phyloP scores from a whole-genome alignment of 2,888 invertebrate species.

The Acanthosepion pharaonis region DNA sequence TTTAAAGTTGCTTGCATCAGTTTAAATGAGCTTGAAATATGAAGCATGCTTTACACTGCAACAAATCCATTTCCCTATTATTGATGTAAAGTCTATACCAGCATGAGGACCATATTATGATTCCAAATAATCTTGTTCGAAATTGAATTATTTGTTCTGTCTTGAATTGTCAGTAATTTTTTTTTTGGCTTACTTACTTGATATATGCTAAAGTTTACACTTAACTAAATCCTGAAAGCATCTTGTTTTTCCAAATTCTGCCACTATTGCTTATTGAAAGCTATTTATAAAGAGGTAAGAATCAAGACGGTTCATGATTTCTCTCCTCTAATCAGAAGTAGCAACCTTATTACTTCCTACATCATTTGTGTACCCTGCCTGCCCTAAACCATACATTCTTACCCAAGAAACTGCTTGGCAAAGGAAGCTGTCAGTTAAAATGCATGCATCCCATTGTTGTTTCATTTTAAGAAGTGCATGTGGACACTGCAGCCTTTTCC shows the following conservation, averaged over 20 bases:
- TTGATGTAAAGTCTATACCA: background rate
- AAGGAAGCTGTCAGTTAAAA: background rate
- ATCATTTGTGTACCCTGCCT: background rate
- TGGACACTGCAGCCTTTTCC: background rate
- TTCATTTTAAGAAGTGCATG: background rate
- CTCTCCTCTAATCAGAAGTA: background rate
- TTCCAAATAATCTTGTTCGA: background rate
- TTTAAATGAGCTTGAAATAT: background rate
- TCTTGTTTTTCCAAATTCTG: too few species aligned
- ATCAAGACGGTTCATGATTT: background rate
- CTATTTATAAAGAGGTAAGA: background rate
- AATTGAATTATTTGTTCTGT: background rate
- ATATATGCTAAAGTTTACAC: background rate
- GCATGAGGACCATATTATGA: too few species aligned
- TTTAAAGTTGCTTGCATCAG: background rate
- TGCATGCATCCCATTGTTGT: background rate
- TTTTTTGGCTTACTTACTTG: background rate
- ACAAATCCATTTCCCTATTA: background rate
- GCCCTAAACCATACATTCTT: background rate
- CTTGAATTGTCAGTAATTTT: background rate
- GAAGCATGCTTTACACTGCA: background rate
- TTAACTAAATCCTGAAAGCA: background rate
- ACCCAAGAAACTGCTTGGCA: background rate
- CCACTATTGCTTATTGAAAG: background rate
- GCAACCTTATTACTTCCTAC: background rate